A percentile compares a stretch with the other conserved stretches of the same genome.
Evolutionary conservation across 2,797 vertebrate genomes (phyloP).

Genomic region (Sarcophilus harrisii): DNA sequence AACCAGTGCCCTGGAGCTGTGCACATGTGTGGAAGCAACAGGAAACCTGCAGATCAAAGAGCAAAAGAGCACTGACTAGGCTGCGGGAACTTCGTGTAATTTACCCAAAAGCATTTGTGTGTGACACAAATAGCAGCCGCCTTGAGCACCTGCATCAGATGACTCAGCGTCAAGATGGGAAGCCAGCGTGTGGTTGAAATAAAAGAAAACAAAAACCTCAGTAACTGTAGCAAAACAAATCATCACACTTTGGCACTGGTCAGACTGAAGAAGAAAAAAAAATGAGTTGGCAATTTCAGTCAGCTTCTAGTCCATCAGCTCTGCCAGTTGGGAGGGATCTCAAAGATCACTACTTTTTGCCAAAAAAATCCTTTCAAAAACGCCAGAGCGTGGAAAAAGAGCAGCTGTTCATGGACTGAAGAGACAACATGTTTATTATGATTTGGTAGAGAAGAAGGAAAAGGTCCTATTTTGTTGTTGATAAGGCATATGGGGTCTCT

Average conservation of each 20-base stretch:
- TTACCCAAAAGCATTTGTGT: slow-evolving; percentile 66
- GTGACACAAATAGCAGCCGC: slow-evolving; percentile 78
- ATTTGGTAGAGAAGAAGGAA: neutral
- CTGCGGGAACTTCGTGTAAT: slow-evolving; percentile 50
- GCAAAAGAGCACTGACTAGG: slow-evolving; percentile 17
- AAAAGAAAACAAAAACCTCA: slow-evolving; percentile 83
- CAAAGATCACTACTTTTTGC: neutral
- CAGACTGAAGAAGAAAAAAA: slow-evolving; percentile 69
- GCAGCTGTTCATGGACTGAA: slow-evolving; percentile 45
- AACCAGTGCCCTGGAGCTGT: slow-evolving; percentile 39
- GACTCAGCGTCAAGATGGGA: slow-evolving; percentile 80
- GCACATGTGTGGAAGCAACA: slow-evolving; percentile 59
- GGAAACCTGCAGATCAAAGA: slow-evolving; percentile 67
- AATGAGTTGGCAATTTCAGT: slow-evolving; percentile 82
- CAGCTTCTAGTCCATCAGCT: slow-evolving; percentile 75
- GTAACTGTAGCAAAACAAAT: slow-evolving; percentile 82
- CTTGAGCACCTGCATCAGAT: slow-evolving; percentile 81
- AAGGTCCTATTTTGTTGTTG: slow-evolving; percentile 2
- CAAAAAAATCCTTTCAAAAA: slow-evolving; percentile 49
- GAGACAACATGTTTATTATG: slow-evolving; percentile 43
- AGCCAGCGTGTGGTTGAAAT: slow-evolving; percentile 74
- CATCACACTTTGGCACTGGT: slow-evolving; percentile 77
- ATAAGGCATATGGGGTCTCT: neutral
- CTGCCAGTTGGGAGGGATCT: slow-evolving; percentile 72
- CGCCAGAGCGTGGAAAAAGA: slow-evolving; percentile 41